Base-by-base conservation (phyloP, 2,113 vertebrate species). In the Diphyllodes magnificus region DNA sequence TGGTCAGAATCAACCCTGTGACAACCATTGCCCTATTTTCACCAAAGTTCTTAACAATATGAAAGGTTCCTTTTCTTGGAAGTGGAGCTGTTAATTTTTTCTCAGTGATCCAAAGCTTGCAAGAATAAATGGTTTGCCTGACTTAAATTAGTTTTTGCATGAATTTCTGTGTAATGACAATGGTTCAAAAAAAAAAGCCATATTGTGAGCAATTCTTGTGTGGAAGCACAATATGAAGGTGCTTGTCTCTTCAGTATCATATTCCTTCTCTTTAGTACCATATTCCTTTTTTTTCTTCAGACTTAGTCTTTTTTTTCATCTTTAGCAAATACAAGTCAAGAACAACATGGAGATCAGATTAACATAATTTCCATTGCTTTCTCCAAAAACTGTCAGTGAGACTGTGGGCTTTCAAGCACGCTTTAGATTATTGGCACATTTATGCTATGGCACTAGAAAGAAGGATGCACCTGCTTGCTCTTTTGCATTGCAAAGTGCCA, bases 281-380 rank as follows among this genome's bases (percentile, higher is more conserved):
- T 90, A 95, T 76, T 82, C 1, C 9, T 63, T 60, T 91, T 75
- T 87, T 83, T 35, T 33, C 57, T 94, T 82, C 44, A 89, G 75
- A 87, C 73, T 37, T 61, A 20, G 13, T 40, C 18, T 76, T 96
- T 77, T 60, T 60, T 79, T 60, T 60, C 9, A 86, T 49, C 73
- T 71, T 88, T 90, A 88, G 40, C 42, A 90, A 92, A 73, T 65
- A 49, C 71, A 93, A 82, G 33, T 39, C 50, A 71, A 93, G 68
- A 96, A 84, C 25, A 77, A 94, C 42, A 27, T 11, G 59, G 33
- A 77, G 83, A 92, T 95, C 80, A 92, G 82, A 93, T 93, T 93
- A 93, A 70, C 45, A 42, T 84, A 87, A 76, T 96, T 96, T 90
- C 71, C 61, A 66, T 72, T 94, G 23, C 22, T 57, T 93, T 85